Evolutionary conservation across 2,888 invertebrate genomes (phyloP).

Genomic region (Heteromurus nitidus): DNA sequence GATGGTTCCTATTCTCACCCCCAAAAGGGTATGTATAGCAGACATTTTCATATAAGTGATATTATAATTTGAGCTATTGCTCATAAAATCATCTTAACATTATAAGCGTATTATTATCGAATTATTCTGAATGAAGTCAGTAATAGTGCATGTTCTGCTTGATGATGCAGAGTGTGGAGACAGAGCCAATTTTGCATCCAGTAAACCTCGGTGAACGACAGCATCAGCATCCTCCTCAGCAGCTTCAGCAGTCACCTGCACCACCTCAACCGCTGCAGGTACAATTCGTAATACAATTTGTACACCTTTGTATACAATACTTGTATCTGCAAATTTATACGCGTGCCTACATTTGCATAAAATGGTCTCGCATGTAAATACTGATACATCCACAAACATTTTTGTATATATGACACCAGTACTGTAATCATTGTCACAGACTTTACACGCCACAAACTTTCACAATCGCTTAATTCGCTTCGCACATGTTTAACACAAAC

Average conservation of each 20-base stretch:
- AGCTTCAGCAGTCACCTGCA: conserved; percentile 17
- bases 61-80: not conserved
- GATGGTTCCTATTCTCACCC: conserved; percentile 95
- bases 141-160: no score
- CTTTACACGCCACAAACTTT: conserved; percentile 52
- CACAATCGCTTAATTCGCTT: conserved; percentile 37
- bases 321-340: no score
- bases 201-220: conserved; percentile 72
- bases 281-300: conserved; percentile 7
- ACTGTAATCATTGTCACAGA: no score
- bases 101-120: no score
- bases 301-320: not conserved
- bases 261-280: conserved; percentile 25
- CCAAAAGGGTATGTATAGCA: conserved; percentile 86
- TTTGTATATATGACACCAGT: no score
- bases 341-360: no score
- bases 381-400: no score
- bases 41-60: not conserved
- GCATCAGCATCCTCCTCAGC: conserved; percentile 54
- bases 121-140: no score
- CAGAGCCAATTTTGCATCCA: conserved; percentile 71
- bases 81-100: no score
- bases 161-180: conserved; percentile 67
- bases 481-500: no score
- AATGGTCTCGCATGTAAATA: no score